Percentiles rank a stretch among this genome's conserved stretches.
These are phyloP conservation scores for Aphodius sticticus DNA, from an alignment of 2,888 invertebrate genomes.

Conservation along the genomic window DNA sequence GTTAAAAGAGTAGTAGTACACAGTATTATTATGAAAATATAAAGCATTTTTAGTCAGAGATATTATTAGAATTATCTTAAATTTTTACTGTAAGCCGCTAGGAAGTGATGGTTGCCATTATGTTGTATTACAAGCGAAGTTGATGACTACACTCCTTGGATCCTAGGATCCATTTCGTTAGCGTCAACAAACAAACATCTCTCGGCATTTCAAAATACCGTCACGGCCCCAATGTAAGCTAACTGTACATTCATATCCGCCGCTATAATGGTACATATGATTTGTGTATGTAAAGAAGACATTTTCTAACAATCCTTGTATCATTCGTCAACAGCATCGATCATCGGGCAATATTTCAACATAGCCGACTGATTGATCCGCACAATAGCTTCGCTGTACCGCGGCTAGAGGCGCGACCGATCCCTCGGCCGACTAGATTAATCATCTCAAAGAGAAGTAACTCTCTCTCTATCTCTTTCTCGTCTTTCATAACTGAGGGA, in stretches of 20 bases:
- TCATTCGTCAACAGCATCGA: constrained; percentile 23
- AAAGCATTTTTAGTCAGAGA: too few species aligned
- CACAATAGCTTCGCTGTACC: constrained; percentile 13
- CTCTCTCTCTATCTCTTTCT: too few species aligned
- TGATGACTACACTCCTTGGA: neutral
- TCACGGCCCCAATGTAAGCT: neutral
- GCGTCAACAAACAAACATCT: neutral
- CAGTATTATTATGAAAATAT: too few species aligned
- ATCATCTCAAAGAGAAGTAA: neutral
- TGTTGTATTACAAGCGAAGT: neutral
- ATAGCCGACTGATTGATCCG: constrained; percentile 18
- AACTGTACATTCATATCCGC: neutral
- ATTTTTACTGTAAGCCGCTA: too few species aligned
- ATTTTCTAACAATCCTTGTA: constrained; percentile 19
- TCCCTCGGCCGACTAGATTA: neutral
- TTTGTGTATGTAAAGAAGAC: constrained; percentile 23
- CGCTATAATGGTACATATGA: constrained; percentile 4
- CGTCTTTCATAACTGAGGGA: neutral
- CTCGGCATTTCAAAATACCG: neutral
- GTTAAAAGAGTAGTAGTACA: too few species aligned
- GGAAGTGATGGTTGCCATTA: neutral
- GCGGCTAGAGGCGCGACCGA: neutral
- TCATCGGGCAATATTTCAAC: constrained; percentile 23
- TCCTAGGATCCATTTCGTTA: too few species aligned
- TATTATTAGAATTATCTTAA: too few species aligned